Evolutionary conservation across 1,140 invertebrate species (phyloP), one percentile per base, ranked within the genome.

Genomic region (Paraescarpia echinospica): DNA sequence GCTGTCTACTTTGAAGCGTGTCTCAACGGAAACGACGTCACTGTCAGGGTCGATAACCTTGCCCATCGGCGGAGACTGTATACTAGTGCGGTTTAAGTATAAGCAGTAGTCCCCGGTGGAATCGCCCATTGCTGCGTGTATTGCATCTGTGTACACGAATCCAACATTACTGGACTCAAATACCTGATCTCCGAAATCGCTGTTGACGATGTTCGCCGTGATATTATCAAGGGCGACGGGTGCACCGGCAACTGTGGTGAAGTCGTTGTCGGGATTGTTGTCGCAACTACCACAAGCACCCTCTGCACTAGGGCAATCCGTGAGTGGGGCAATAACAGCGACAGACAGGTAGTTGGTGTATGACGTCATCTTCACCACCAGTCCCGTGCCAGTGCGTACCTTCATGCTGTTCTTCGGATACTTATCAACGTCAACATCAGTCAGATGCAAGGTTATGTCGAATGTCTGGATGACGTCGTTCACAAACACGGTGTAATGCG

Each of bases 201-300:
- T 51, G 51, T 94, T 93, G 34, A 94, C 93, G 51, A 92, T 90
- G 33, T 93, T 33, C 18, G 48, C 59, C 34, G 93, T 93, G n/a
- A 94, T 93, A 33, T 91, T 77, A 51, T 90, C 33, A n/a, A 93
- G 34, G 31, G 92, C 33, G 31, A 94, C 89, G 4, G 34, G 88
- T 35, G 9, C 22, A 92, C 31, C 77, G 18, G n/a, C 12, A n/a
- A 33, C 5, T 35, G 59, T 93, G 31, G 90, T 35, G 89, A 94
- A 94, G 91, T 94, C 94, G 92, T 94, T 93, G 89, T 94, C 90
- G 12, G 89, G 92, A 48, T 94, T 93, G 6, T 88, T 77, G 33
- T 94, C 93, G 90, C 94, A 94, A 91, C 93, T 94, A 27, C 94
- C 94, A 93, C 93, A 94, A 0, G 94, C 35, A 0, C 94, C 94